Evolutionary conservation across 53 echinoderm and acorn worm species (phyloP), one percentile per base, ranked within the genome.

Genomic region (Temnopleurus reevesii): DNA sequence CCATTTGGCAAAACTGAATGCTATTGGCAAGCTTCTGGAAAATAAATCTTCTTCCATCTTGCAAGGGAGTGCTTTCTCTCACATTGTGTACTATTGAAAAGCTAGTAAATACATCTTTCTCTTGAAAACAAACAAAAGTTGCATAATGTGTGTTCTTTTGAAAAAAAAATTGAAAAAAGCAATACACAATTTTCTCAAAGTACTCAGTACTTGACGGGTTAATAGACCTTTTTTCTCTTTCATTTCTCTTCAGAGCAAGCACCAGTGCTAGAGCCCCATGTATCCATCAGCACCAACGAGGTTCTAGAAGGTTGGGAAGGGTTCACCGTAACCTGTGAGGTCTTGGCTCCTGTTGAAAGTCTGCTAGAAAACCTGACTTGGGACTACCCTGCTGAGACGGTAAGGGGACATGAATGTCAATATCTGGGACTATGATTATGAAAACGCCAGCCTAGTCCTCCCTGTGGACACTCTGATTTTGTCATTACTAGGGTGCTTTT

Each of bases 271-370:
- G 35, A 90, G 71, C 94, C 94, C 4, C 90, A 77, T 63, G 85
- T 96, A 12, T 92, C 87, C 12, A 64, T 91, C 86, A 94, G 89
- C 84, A 94, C 88, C 44, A 65, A 38, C n/a, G 96, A 96, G 58
- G 96, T 96, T 45, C 66, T 96, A 18, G 91, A 94, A 59, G 93
- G 94, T 27, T 93, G 90, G 90, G 96, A 94, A 79, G 94, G 93
- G 45, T 94, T 96, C 89, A 82, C 82, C 60, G 87, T 94, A 64
- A 91, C 83, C 21, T 96, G 96, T 77, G 90, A 91, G 81, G 96
- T 96, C 51, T 86, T 81, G 54, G 91, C 91, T 43, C 90, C 90
- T 43, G 61, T 83, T 19, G 90, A 84, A 34, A 86, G 91, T 57
- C 81, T 89, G 30, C 81, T 89, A 26, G 90, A 94, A 38, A 84